Percentiles rank a stretch among this genome's conserved stretches.
These are phyloP conservation scores for Pao palembangensis DNA, from an alignment of 2,113 vertebrate genomes.

Conservation along the genomic window DNA sequence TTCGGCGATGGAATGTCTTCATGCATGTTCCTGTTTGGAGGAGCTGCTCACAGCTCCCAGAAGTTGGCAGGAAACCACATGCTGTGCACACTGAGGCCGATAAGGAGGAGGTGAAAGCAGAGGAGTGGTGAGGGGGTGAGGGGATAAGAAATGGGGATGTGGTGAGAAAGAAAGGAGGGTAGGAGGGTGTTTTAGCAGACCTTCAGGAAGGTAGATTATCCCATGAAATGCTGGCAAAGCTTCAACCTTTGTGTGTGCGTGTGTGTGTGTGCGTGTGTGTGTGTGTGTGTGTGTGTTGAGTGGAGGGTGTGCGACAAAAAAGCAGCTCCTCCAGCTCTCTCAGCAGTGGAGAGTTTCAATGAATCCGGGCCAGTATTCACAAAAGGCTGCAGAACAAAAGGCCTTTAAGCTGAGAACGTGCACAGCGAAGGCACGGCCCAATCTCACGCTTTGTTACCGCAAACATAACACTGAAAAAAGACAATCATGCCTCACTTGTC, in stretches of 20 bases:
- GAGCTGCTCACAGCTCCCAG: constrained; percentile 58
- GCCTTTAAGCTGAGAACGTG: constrained; percentile 65
- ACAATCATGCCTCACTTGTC: constrained; percentile 60
- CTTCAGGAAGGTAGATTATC: constrained; percentile 78
- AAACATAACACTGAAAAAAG: constrained; percentile 55
- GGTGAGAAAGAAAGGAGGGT: constrained; percentile 20
- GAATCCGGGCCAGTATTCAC: constrained; percentile 64
- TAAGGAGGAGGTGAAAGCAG: constrained; percentile 38
- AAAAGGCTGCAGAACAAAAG: constrained; percentile 72
- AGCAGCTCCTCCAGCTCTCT: constrained; percentile 58
- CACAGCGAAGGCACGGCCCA: constrained; percentile 51
- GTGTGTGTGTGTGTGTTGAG: constrained; percentile 24
- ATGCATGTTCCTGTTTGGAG: constrained; percentile 76
- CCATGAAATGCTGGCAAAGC: constrained; percentile 69
- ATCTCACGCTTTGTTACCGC: constrained; percentile 70
- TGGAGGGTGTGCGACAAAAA: constrained; percentile 34
- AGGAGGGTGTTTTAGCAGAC: constrained; percentile 59
- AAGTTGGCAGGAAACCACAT: constrained; percentile 69
- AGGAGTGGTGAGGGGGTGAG: constrained; percentile 21
- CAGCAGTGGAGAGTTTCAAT: constrained; percentile 65
- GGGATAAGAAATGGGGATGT: constrained; percentile 6
- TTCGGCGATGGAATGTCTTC: constrained; percentile 72
- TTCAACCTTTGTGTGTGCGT: constrained; percentile 49
- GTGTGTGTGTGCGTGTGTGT: constrained; percentile 19
- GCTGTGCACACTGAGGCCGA: constrained; percentile 54